Conservation (phyloP, 2,888 invertebrate species). For the Anoncus sp. region DNA sequence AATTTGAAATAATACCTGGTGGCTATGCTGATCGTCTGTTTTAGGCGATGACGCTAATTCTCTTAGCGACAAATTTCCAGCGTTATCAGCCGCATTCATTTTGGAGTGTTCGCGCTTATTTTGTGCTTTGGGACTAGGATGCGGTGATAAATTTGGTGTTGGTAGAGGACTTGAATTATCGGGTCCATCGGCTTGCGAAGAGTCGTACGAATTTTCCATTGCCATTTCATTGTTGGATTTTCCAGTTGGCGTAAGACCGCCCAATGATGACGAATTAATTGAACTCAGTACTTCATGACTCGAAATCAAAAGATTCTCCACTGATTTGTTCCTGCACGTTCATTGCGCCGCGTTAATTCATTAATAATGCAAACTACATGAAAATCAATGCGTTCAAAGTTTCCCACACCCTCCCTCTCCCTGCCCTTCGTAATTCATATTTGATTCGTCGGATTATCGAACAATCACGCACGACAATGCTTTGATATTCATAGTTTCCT, state of each 20-base stretch:
- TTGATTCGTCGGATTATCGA: not conserved
- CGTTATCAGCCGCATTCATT: constrained; percentile 68
- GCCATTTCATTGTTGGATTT: constrained; percentile 83
- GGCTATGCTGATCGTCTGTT: constrained; percentile 72
- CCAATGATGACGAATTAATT: constrained; percentile 86
- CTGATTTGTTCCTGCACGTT: constrained; percentile 86
- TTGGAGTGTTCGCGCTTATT: constrained; percentile 73
- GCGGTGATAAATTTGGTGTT: constrained; percentile 85
- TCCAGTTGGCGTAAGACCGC: constrained; percentile 82
- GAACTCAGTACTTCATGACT: constrained; percentile 88
- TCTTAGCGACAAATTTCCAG: constrained; percentile 64
- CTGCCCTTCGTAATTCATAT: not conserved
- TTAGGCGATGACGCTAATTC: constrained; percentile 70
- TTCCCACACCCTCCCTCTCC: not conserved
- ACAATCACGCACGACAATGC: not conserved
- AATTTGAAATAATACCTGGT: constrained; percentile 74
- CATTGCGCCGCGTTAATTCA: not conserved
- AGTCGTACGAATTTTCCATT: constrained; percentile 82
- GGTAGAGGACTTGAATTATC: constrained; percentile 82
- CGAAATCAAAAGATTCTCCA: constrained; percentile 87
- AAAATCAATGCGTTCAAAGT: constrained; percentile 3
- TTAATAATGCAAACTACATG: constrained; percentile 3
- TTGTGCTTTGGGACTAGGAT: constrained; percentile 82
- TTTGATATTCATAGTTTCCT: not conserved
- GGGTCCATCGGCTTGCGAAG: constrained; percentile 59